These are phyloP conservation scores for Sycophaga agraensis DNA, from an alignment of 1,140 invertebrate genomes.

Conservation along the genomic window DNA sequence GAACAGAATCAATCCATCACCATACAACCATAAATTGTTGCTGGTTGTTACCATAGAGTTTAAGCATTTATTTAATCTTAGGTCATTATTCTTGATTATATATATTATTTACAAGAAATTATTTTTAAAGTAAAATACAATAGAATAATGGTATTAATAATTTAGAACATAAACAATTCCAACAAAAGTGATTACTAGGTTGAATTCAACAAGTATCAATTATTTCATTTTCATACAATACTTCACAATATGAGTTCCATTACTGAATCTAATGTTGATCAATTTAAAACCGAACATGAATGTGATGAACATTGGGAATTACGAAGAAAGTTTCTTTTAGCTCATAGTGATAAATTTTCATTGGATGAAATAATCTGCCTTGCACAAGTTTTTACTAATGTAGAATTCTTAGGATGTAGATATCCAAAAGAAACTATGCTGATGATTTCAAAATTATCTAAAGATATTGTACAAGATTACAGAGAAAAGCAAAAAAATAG, in stretches of 20 bases:
- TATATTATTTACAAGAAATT: too few species aligned
- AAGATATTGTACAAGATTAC: slow-evolving; percentile 70
- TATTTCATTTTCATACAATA: too few species aligned
- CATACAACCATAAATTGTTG: too few species aligned
- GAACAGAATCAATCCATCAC: too few species aligned
- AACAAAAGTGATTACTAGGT: too few species aligned
- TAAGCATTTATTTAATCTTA: too few species aligned
- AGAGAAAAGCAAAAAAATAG: slow-evolving; percentile 68
- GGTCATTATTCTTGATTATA: too few species aligned
- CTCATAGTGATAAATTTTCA: slow-evolving; percentile 71
- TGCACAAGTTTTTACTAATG: slow-evolving; percentile 79
- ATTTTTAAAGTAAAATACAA: too few species aligned
- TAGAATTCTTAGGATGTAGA: slow-evolving; percentile 82
- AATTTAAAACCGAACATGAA: slow-evolving; percentile 71
- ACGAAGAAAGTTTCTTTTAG: slow-evolving; percentile 70
- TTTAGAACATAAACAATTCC: too few species aligned
- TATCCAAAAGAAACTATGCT: slow-evolving; percentile 81
- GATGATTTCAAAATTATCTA: slow-evolving; percentile 70
- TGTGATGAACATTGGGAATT: slow-evolving; percentile 82
- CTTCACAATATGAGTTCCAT: slow-evolving; percentile 13
- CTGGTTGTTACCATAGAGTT: too few species aligned
- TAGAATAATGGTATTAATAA: too few species aligned
- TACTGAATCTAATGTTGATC: slow-evolving; percentile 58
- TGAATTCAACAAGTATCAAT: too few species aligned
- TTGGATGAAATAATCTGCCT: slow-evolving; percentile 78